These are phyloP conservation scores for Rhinolophus sinicus DNA, from an alignment of 2,113 vertebrate genomes.

Conservation along the genomic window DNA sequence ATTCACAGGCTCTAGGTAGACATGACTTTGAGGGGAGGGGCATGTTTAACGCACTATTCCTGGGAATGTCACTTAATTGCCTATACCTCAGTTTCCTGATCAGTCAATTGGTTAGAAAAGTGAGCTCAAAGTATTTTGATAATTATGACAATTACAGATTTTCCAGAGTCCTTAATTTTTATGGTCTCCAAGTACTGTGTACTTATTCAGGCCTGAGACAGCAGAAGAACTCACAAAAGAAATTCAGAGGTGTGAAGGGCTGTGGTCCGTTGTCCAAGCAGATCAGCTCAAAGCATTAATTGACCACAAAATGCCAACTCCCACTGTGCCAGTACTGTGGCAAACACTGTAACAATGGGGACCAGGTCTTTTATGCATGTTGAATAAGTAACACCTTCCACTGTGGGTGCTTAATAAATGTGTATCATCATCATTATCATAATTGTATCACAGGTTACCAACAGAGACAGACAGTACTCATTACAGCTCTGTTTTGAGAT, in stretches of 20 bases:
- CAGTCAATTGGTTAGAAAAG: neutral
- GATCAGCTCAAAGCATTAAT: slow-evolving; percentile 49
- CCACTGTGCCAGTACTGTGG: neutral
- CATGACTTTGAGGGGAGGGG: neutral
- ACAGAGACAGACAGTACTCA: slow-evolving; percentile 52
- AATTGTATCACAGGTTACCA: slow-evolving; percentile 49
- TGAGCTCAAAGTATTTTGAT: neutral
- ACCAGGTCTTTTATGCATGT: slow-evolving; percentile 37
- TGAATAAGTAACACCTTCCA: slow-evolving; percentile 48
- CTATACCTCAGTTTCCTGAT: neutral
- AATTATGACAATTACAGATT: neutral
- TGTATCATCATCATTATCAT: slow-evolving; percentile 66
- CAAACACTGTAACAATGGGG: neutral
- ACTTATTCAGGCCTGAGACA: neutral
- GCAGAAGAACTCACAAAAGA: slow-evolving; percentile 7
- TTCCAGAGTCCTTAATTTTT: slow-evolving; percentile 9
- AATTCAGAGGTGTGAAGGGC: neutral
- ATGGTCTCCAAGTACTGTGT: neutral
- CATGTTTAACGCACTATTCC: neutral
- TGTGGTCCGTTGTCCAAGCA: neutral
- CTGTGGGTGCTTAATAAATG: slow-evolving; percentile 47
- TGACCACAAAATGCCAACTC: slow-evolving; percentile 21
- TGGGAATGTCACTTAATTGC: neutral
- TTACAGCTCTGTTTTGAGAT: slow-evolving; percentile 65
- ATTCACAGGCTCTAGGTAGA: neutral